Percentiles rank a stretch among this genome's conserved stretches.
Conservation (phyloP, 2,888 invertebrate genomes). For the Drosophila borealis region DNA sequence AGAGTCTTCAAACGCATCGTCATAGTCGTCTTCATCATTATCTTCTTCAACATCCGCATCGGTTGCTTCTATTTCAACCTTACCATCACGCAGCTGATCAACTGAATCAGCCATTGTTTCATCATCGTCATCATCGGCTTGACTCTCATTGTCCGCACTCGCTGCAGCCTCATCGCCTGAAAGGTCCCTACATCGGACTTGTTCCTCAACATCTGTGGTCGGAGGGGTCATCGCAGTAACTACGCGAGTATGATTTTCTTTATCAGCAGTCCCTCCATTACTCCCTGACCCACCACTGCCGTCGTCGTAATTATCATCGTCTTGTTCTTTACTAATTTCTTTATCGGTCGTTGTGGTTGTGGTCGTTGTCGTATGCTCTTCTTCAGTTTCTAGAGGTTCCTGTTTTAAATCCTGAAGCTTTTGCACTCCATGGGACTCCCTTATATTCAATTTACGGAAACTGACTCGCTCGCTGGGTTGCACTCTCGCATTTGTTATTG, state of each 20-base stretch:
- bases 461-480: constrained; percentile 65
- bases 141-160: constrained; percentile 53
- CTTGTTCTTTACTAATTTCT: constrained; percentile 28
- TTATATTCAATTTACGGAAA: constrained; percentile 58
- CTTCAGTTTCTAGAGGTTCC: constrained; percentile 54
- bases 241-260: constrained; percentile 28
- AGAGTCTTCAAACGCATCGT: constrained; percentile 71
- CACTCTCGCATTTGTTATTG: constrained; percentile 43
- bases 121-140: constrained; percentile 64
- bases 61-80: constrained; percentile 69
- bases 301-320: constrained; percentile 46
- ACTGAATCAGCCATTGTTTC: constrained; percentile 76
- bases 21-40: constrained; percentile 48
- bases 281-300: constrained; percentile 41
- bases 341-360: constrained; percentile 49
- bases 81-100: constrained; percentile 63
- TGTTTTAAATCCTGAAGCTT: constrained; percentile 32
- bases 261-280: constrained; percentile 14
- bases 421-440: constrained; percentile 6
- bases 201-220: constrained; percentile 67
- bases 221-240: constrained; percentile 69
- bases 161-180: constrained; percentile 44
- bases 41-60: constrained; percentile 71
- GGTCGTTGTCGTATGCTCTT: constrained; percentile 49
- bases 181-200: constrained; percentile 56